Evolutionary conservation across 2,797 vertebrate species (phyloP), one percentile per base, ranked within the genome.

Genomic region (Spinibarbus caldwelli): DNA sequence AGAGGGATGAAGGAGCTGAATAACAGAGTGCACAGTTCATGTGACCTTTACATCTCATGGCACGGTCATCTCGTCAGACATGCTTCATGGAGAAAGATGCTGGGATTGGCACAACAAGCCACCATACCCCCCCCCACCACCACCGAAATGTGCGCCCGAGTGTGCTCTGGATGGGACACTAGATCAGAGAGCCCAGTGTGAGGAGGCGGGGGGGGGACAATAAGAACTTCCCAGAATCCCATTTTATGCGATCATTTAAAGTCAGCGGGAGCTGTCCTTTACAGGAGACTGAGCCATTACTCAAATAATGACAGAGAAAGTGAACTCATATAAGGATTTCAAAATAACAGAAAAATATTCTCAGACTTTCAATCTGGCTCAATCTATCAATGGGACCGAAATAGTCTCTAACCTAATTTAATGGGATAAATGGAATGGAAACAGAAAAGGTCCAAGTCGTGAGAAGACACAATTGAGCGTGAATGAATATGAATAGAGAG

Each of bases 1-100:
- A 45, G 36, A 72, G 70, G 82, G 19, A 84, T n/a, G 81, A 75
- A 64, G 15, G 52, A 82, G 66, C 29, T 1, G 76, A 64, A 88
- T 49, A 64, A 41, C 76, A 26, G 71, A 59, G 64, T 6, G 38
- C 80, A 82, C 31, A 4, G 70, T 59, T 52, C n/a, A 54, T 70
- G 64, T 83, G 85, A 87, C 85, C 79, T 83, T 85, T 83, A 59
- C 8, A n/a, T 86, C 64, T 66, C 59, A 77, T 62, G 76, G 76
- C 52, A 71, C 31, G 14, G 21, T 36, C n/a, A 19, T 38, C 45
- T 78, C 26, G 29, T 81, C 80, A 75, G 67, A 86, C 75, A 85
- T 14, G 66, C 49, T 85, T 79, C 43, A 31, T 26, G 17, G 79
- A 62, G 14, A 11, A 68, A n/a, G 43, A 52, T 2, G 49, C 57